Evolutionary conservation across 30 jellyfish, hydroid and myxozoan genomes (phyloP), one percentile per base, ranked within the genome.

Genomic region (Hydractinia symbiolongicarpus): DNA sequence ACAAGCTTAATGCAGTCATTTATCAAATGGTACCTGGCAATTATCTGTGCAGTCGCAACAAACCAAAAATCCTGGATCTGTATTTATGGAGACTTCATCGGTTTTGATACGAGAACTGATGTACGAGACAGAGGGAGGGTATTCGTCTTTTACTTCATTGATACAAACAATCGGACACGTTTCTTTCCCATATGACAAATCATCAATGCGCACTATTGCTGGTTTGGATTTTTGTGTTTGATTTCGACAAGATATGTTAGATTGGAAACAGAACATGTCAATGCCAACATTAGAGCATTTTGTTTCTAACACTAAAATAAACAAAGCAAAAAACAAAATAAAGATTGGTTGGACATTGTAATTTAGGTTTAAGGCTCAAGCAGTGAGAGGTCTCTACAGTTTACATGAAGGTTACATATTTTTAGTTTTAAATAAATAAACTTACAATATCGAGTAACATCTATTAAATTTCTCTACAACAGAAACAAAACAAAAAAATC

Each of bases 191-290:
- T 66, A 52, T 20, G 96, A 89, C 30, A 89, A 54, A 64, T 89
- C 96, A 66, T 84, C 95, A 61, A 73, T 84, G 9, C 82, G 62
- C 49, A 72, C 44, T 19, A 79, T 72, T 3, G 95, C 88, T 6
- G 89, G 61, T 87, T 88, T 77, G 9, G 85, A n/a, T 77, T 77
- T 77, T 15, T 10, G 21, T 21, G 61, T 16, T 73, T 86, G 94
- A 62, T 86, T 94, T 6, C 96, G 90, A 64, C 97, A 90, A 11
- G 97, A 90, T 8, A 90, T 60, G 10, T 88, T 82, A 17, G 97
- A 79, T 50, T 85, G 94, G 74, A 86, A 90, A 9, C 90, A 90
- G 67, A 90, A 90, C 89, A 86, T 90, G 69, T 90, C 96, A 53
- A 90, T 86, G 54, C 95, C 53, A 14, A 90, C 95, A 54, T 86